Base-by-base conservation (phyloP, 2,888 invertebrate genomes). In the Chromoteleia sp. region DNA sequence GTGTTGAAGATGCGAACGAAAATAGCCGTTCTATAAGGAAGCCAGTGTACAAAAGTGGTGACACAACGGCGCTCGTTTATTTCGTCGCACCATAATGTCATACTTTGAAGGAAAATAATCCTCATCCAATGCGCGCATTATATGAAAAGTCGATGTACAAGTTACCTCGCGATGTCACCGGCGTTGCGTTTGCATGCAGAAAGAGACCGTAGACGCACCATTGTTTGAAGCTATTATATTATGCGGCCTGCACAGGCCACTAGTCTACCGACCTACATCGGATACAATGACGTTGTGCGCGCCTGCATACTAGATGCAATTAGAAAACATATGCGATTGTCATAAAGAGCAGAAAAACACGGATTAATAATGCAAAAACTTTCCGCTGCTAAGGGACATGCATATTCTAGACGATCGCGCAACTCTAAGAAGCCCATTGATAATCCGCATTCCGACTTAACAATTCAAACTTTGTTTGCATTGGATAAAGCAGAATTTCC, bases 181-280 rank as follows among this genome's bases (percentile, higher is more conserved):
- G 43, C 50, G 58, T 58, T 70, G 67, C 58, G 61, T 77, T 80
- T 81, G 61, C 61, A 65, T 48, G 45, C 45, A 29, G 33, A 45
- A 63, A 73, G 73, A 50, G 30, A 73, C 52, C 71, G 59, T 67
- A 82, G 79, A 67, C 30, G 73, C 39, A 67, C 82, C 80, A 88
- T 89, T 89, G 87, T 89, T 86, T 86, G 76, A 59, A 76, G 82
- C 85, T 85, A 88, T 86, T 89, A 88, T 87, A 85, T 88, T 89
- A 88, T 87, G 87, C 85, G 84, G 83, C 79, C 73, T 67, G 84
- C 41, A 75, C 79, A 84, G 81, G 79, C 82, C 82, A 84, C 85
- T 84, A 86, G 86, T 84, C 85, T 84, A 85, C 78, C 89, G 89
- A 88, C 88, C 90, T 88, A 89, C 86, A 90, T 88, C 82, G 84